These are phyloP conservation scores for Sus cebifrons DNA, from an alignment of 2,797 vertebrate species.

Conservation along the genomic window DNA sequence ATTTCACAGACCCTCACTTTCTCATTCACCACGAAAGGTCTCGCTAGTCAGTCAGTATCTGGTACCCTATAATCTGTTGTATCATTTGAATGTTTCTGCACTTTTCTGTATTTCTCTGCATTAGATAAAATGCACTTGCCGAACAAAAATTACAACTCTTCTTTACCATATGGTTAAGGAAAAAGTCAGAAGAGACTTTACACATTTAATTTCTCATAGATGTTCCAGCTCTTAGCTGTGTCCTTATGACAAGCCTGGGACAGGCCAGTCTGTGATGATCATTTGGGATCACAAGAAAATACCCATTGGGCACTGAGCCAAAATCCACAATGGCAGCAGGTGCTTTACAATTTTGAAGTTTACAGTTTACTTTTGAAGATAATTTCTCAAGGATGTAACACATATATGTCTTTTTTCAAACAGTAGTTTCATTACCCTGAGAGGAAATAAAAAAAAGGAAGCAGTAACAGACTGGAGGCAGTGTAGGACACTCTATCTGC, in stretches of 20 bases:
- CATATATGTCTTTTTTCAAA: background rate
- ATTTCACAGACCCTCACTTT: background rate
- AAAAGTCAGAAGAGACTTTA: background rate
- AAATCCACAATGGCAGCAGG: background rate
- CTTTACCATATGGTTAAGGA: background rate
- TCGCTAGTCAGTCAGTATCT: background rate
- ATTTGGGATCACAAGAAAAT: background rate
- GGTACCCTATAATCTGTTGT: background rate
- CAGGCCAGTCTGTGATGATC: background rate
- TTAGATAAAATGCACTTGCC: background rate
- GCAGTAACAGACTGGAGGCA: too few species aligned
- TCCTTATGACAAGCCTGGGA: accelerated
- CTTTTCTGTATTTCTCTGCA: background rate
- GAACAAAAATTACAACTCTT: background rate
- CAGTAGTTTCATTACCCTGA: background rate
- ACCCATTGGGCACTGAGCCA: background rate
- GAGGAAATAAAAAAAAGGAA: background rate
- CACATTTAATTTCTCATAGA: background rate
- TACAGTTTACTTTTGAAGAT: background rate
- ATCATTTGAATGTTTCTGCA: background rate
- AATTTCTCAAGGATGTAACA: background rate
- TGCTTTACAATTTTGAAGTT: background rate
- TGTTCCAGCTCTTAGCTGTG: background rate
- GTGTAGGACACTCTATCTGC: background rate
- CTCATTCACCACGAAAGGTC: background rate